Conservation (phyloP, 23 tunicate species). For the Styela plicata region DNA sequence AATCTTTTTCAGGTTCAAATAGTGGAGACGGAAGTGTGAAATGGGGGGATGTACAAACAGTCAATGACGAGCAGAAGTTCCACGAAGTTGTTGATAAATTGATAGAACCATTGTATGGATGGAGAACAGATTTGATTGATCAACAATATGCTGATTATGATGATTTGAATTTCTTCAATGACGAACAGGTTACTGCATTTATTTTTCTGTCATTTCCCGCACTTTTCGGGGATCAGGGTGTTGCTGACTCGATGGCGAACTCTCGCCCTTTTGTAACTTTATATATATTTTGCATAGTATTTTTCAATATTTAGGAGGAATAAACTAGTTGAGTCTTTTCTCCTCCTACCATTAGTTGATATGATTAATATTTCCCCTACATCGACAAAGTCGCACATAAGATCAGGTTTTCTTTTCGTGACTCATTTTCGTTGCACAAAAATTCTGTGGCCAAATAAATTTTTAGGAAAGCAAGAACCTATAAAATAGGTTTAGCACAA, state of each 20-base stretch:
- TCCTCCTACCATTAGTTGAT: too few relatives aligned
- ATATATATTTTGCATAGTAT: too few relatives aligned
- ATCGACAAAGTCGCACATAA: too few relatives aligned
- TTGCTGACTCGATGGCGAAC: not conserved
- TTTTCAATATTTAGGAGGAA: too few relatives aligned
- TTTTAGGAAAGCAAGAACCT: too few relatives aligned
- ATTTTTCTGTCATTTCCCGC: not conserved
- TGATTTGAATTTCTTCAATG: constrained; percentile 23
- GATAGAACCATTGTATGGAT: constrained; percentile 20
- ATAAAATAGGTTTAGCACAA: too few relatives aligned
- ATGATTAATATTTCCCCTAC: too few relatives aligned
- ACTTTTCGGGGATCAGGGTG: not conserved
- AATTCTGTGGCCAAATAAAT: too few relatives aligned
- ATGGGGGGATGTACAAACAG: constrained; percentile 36
- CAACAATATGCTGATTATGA: constrained; percentile 21
- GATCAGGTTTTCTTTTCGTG: too few relatives aligned
- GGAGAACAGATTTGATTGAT: constrained; percentile 23
- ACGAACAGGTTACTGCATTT: constrained; percentile 28
- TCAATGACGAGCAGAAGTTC: constrained; percentile 2
- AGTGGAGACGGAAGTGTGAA: constrained; percentile 33
- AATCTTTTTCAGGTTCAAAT: constrained; percentile 26
- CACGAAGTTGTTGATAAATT: constrained; percentile 22
- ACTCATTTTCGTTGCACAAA: too few relatives aligned
- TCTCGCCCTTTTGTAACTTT: not conserved
- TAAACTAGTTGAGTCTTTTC: too few relatives aligned